These are phyloP conservation scores for Phenganax marumi DNA, from an alignment of 92 coral and sea anemone genomes.

Conservation along the genomic window DNA sequence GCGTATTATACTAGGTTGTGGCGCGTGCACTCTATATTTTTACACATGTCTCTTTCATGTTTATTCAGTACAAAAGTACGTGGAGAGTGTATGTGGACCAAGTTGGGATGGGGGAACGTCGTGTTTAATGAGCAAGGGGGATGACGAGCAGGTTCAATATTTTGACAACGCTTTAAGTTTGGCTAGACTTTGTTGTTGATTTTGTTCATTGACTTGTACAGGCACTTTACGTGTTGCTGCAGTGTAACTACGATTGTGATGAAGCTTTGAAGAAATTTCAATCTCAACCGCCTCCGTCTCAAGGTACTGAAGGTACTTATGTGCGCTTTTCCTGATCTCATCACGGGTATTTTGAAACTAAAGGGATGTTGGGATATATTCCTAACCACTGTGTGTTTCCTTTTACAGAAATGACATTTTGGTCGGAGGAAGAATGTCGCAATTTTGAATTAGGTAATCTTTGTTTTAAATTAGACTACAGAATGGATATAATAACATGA, in stretches of 20 bases:
- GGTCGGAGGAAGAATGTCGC: constrained; percentile 99
- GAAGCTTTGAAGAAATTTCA: constrained; percentile 77
- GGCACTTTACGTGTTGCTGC: constrained; percentile 91
- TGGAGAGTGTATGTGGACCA: constrained; percentile 72
- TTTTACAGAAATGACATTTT: constrained; percentile 82
- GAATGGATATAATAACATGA: too few species aligned
- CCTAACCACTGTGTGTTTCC: background rate
- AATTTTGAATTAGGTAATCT: constrained; percentile 96
- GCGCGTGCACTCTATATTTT: background rate
- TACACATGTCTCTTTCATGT: background rate
- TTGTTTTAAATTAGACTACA: background rate
- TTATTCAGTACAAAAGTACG: constrained; percentile 72
- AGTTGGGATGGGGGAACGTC: constrained; percentile 61
- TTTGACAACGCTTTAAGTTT: background rate
- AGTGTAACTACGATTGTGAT: constrained; percentile 77
- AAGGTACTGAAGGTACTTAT: constrained; percentile 64
- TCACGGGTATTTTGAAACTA: too few species aligned
- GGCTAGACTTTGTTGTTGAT: background rate
- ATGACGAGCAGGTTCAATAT: constrained; percentile 85
- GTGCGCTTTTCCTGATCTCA: background rate
- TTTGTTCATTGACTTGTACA: constrained; percentile 17
- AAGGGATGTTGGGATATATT: too few species aligned
- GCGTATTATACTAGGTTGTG: background rate
- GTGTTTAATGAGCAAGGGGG: constrained; percentile 63
- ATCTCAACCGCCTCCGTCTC: constrained; percentile 85